Evolutionary conservation across 2,797 vertebrate species (phyloP), one percentile per base, ranked within the genome.

Genomic region (Gephyroberyx darwinii): DNA sequence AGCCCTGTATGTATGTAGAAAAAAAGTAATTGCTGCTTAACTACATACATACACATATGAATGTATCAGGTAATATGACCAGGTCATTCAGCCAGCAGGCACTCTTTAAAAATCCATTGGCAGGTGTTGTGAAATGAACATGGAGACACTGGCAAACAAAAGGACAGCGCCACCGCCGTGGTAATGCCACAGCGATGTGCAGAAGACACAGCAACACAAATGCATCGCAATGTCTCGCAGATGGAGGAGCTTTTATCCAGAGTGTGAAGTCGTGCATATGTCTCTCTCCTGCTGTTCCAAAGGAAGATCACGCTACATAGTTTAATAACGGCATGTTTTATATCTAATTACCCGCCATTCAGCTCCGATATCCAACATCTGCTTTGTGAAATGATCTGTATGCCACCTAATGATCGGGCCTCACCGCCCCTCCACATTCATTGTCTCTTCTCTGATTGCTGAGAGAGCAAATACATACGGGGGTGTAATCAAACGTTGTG

Each of bases 131-230:
- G 84, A 82, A 80, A 75, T 30, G 33, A 73, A 39, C 43, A 80
- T 22, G 55, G 39, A 47, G 54, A 81, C 65, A 70, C 35, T 43
- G 65, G 64, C 84, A 89, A 83, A 89, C 73, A 82, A 78, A 78
- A 84, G 66, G 73, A 79, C 87, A 63, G 53, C 72, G 74, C 86
- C 80, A 80, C 93, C 83, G 67, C 89, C 90, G 91, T 93, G 90
- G 90, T 74, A 91, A 93, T 89, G 5, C 31, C 57, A 81, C 70
- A 76, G 19, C 77, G 63, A 80, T 75, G 69, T 81, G 74, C 68
- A 48, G 48, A 63, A 73, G 62, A 61, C 54, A 26, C 57, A 80
- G 83, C 71, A 13, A 51, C 57, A 75, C 45, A 64, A 81, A 85
- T 81, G 83, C 81, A 84, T 81, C 77, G 69, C 79, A 84, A 88